phyloP scores from a whole-genome alignment of 1,140 invertebrate genomes.

The Telenomus remus region DNA sequence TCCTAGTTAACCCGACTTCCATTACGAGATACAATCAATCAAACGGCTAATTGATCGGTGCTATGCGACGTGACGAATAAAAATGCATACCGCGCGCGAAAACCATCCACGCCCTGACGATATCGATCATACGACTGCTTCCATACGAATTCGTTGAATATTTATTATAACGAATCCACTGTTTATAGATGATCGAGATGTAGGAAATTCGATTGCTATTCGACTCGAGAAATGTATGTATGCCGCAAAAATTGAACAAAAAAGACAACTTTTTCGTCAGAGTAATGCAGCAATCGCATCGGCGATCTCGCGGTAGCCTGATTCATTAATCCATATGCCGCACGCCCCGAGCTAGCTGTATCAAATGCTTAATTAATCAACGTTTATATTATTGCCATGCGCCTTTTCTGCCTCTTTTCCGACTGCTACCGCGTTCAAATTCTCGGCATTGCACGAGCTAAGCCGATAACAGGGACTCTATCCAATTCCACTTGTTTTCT shows the following conservation, averaged over 20 bases:
- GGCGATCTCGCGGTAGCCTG: constrained; percentile 50
- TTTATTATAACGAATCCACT: constrained; percentile 30
- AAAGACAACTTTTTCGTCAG: constrained; percentile 44
- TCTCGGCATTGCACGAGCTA: constrained; percentile 32
- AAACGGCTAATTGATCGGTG: constrained; percentile 36
- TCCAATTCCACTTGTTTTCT: constrained; percentile 27
- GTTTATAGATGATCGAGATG: constrained; percentile 18
- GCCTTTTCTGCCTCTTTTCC: constrained; percentile 23
- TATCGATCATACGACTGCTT: constrained; percentile 23
- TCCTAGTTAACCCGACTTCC: constrained; percentile 33
- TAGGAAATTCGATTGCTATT: constrained; percentile 37
- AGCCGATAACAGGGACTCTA: not conserved
- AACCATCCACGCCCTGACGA: too few species aligned
- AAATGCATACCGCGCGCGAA: constrained; percentile 10
- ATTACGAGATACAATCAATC: constrained; percentile 47
- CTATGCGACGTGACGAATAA: constrained; percentile 18
- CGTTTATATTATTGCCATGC: constrained; percentile 68
- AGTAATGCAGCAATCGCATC: constrained; percentile 54
- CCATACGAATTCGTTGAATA: constrained; percentile 33
- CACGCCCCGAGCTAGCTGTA: constrained; percentile 61
- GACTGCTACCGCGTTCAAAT: constrained; percentile 41
- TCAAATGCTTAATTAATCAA: constrained; percentile 71
- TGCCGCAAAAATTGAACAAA: constrained; percentile 37
- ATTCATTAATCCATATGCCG: constrained; percentile 63
- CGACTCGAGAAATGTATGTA: constrained; percentile 31